Base-by-base conservation (phyloP, 2,888 invertebrate genomes). In the Nebria salina region DNA sequence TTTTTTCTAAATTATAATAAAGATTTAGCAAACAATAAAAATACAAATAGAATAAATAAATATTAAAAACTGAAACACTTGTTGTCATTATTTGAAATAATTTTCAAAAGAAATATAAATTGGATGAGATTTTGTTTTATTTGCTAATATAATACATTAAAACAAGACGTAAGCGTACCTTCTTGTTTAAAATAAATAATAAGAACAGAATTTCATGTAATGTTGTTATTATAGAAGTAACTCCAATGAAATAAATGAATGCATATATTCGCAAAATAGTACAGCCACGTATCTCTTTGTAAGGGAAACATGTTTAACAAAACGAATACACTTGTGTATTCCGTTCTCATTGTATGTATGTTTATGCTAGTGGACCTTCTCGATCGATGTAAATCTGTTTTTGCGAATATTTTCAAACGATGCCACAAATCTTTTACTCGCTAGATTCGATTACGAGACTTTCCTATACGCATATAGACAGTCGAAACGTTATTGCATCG, bases 381-480 rank as follows among this genome's bases (percentile, higher is more conserved):
- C 54, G 54, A 34, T 9, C 41, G 73, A 13, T 73, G 20, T 54
- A 75, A 79, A 75, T 79, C 75, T 79, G 66, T 75, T 79, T 79
- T 54, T 65, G 42, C 20, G 79, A 79, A 79, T 79, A 79, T 79
- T 75, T 79, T 74, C 65, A 25, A 78, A 78, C 78, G 79, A 79
- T 79, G 74, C 74, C 73, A 73, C 79, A 79, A 79, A 79, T 79
- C 79, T 79, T 75, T 65, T 25, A 25, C 11, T 54, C 54, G 54
- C 75, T 7, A 74, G 68, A 79, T 79, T 79, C 74, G 75, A 79
- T 79, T 79, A 79, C 79, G 43, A 43, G 25, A 70, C 70, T 70
- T 70, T 11, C 26, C 25, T 70, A 34, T 70, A 70, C 70, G 70
- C 70, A 70, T 70, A 70, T 25, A 34, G 25, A 66, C 20, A 70